phyloP scores from a whole-genome alignment of 2,113 vertebrate genomes.

The Tretioscincus oriximinensis region DNA sequence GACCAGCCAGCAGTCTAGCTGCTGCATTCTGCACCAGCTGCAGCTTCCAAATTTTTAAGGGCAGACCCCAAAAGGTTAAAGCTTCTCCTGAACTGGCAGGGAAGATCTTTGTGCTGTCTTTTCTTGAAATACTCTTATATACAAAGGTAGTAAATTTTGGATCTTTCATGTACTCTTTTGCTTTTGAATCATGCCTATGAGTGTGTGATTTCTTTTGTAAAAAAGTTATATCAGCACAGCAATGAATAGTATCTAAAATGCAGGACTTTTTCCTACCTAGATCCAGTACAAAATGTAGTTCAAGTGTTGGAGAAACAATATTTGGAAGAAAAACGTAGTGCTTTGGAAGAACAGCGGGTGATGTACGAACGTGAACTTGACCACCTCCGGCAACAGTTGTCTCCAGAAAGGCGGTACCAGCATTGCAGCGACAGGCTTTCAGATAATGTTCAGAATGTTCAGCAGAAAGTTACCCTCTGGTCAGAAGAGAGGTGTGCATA shows the following conservation, averaged over 20 bases:
- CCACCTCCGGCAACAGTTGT: slow-evolving; percentile 90
- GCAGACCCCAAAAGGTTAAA: too few relatives aligned
- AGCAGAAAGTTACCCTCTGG: slow-evolving; percentile 90
- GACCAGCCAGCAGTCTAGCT: too few relatives aligned
- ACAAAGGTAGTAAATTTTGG: neutral
- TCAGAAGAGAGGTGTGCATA: slow-evolving; percentile 88
- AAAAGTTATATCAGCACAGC: neutral
- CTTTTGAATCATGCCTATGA: neutral
- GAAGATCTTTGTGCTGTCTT: neutral
- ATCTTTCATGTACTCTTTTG: neutral
- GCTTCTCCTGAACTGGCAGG: too few relatives aligned
- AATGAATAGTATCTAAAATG: neutral
- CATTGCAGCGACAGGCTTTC: slow-evolving; percentile 81
- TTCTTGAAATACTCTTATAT: neutral
- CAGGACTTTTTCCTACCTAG: slow-evolving; percentile 59
- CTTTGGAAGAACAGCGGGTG: slow-evolving; percentile 93
- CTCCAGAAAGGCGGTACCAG: slow-evolving; percentile 83
- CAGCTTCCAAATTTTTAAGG: too few relatives aligned
- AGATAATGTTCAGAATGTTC: slow-evolving; percentile 78
- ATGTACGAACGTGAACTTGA: slow-evolving; percentile 95
- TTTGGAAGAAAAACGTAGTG: slow-evolving; percentile 90
- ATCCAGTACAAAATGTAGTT: slow-evolving; percentile 94
- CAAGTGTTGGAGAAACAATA: slow-evolving; percentile 96
- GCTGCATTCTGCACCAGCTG: too few relatives aligned
- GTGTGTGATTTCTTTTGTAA: slow-evolving; percentile 12